Conservation (phyloP, 2,113 vertebrate species). For the Marcusenius ussheri region DNA sequence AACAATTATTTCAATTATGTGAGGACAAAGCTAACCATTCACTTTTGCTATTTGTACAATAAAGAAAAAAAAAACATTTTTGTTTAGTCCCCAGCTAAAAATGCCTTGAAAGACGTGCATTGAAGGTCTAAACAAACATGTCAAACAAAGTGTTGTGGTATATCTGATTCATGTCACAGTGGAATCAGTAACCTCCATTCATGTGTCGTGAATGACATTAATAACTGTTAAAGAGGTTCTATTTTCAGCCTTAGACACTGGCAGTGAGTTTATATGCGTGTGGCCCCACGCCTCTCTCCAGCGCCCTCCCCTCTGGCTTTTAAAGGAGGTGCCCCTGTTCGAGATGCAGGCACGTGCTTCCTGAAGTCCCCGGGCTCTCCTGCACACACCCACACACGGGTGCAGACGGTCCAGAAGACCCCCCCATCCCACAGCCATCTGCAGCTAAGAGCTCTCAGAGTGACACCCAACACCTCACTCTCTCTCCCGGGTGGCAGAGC, state of each 20-base stretch:
- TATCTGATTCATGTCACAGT: not conserved
- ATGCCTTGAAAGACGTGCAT: not conserved
- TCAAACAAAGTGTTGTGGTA: not conserved
- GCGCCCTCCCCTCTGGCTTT: slow-evolving; percentile 44
- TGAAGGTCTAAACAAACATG: not conserved
- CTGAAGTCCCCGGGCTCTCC: slow-evolving; percentile 8
- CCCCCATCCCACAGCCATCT: not conserved
- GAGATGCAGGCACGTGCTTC: not conserved
- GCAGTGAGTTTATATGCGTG: slow-evolving; percentile 49
- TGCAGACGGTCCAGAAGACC: not conserved
- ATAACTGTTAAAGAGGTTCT: slow-evolving; percentile 24
- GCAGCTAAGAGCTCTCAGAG: not conserved
- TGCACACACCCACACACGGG: not conserved
- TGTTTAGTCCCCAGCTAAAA: not conserved
- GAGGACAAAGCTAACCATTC: not conserved
- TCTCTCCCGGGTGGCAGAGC: not conserved
- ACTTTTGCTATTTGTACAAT: not conserved
- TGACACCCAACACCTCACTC: not conserved
- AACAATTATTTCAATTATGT: not conserved
- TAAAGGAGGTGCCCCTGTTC: slow-evolving; percentile 33
- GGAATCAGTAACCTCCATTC: not conserved
- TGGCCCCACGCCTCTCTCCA: slow-evolving; percentile 47
- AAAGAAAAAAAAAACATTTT: not conserved
- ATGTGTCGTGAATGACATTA: not conserved
- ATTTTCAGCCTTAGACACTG: slow-evolving; percentile 51